phyloP scores from a whole-genome alignment of 2,888 invertebrate genomes.

The Sinotaia quadrata region DNA sequence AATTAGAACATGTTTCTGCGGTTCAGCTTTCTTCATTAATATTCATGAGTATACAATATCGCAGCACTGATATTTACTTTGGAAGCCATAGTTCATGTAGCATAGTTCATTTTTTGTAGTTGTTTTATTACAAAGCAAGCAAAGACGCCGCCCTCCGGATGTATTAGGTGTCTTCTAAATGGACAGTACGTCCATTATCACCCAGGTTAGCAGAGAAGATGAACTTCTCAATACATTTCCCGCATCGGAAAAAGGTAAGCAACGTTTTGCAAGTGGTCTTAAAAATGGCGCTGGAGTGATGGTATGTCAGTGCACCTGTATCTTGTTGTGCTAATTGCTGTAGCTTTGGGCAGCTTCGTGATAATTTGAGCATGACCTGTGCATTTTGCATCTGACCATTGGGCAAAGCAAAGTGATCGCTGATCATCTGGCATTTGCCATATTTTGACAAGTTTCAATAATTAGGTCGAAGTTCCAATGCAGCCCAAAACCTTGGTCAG shows the following conservation, averaged over 20 bases:
- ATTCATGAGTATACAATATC: conserved; percentile 55
- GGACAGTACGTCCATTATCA: conserved; percentile 99
- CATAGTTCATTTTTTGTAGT: conserved; percentile 34
- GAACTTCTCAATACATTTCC: conserved; percentile 93
- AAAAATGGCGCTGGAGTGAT: conserved; percentile 55
- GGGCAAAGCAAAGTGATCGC: not conserved
- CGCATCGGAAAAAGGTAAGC: conserved; percentile 89
- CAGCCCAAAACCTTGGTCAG: not conserved
- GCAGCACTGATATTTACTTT: conserved; percentile 51
- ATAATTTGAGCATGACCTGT: not conserved
- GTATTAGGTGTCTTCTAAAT: conserved; percentile 56
- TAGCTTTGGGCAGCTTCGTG: not conserved
- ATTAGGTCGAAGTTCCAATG: conserved; percentile 6
- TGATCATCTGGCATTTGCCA: not conserved
- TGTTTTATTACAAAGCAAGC: conserved; percentile 35
- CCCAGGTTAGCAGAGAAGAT: conserved; percentile 98
- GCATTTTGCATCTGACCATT: not conserved
- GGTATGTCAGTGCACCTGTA: conserved; percentile 31
- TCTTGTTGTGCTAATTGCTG: conserved; percentile 4
- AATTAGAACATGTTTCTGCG: conserved; percentile 33
- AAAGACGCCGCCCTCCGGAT: conserved; percentile 47
- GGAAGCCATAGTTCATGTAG: conserved; percentile 40
- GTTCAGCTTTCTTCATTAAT: conserved; percentile 52
- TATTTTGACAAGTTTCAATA: conserved; percentile 3
- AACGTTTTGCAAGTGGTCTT: conserved; percentile 42